A percentile compares a stretch with the other conserved stretches of the same genome.
phyloP scores from a whole-genome alignment of 2,113 vertebrate species.

The Eonycteris spelaea region DNA sequence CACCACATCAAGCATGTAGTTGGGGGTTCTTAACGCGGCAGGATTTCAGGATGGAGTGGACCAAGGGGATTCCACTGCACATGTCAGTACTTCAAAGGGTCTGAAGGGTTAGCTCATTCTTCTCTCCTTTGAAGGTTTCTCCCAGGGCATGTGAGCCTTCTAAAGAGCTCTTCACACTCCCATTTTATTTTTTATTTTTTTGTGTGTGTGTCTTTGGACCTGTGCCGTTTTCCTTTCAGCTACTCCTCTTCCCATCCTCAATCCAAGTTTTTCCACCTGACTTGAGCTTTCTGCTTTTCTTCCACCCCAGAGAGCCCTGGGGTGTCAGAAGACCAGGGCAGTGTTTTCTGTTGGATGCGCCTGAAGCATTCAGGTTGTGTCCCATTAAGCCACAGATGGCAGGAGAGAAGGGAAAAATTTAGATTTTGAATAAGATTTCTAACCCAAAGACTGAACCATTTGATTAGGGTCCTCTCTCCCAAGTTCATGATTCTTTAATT shows the following conservation, averaged over 20 bases:
- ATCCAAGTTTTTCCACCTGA: neutral
- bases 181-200: neutral
- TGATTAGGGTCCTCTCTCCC: neutral
- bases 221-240: conserved; percentile 39
- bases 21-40: neutral
- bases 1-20: neutral
- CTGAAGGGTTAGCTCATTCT: conserved; percentile 34
- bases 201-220: neutral
- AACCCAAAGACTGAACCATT: neutral
- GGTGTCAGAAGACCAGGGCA: neutral
- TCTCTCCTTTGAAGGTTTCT: conserved; percentile 58
- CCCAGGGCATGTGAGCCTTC: neutral
- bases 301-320: neutral
- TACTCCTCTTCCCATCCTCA: neutral
- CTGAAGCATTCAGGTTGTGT: neutral
- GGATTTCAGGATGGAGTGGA: neutral
- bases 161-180: conserved; percentile 1
- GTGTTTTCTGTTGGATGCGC: neutral
- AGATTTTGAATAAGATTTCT: conserved; percentile 6
- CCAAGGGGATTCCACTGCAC: neutral
- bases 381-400: neutral
- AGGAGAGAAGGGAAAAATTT: neutral
- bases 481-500: neutral
- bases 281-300: neutral
- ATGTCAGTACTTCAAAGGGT: conserved; percentile 12